These are phyloP conservation scores for Ips typographus DNA, from an alignment of 1,140 invertebrate genomes.

Conservation along the genomic window DNA sequence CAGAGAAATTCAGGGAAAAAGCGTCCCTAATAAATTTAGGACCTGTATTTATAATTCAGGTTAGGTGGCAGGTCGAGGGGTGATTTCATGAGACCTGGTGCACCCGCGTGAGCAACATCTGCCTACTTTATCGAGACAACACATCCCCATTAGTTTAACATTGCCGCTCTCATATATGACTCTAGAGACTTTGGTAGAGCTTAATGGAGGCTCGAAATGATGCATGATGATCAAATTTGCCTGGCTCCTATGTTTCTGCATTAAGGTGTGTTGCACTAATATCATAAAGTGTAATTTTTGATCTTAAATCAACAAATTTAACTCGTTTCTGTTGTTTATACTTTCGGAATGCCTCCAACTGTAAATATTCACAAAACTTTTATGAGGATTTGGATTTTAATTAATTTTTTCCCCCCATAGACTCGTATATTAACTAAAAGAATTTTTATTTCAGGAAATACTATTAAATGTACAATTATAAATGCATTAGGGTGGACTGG, in stretches of 20 bases:
- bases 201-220: conserved; percentile 44
- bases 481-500: no score
- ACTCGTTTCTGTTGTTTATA: no score
- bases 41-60: conserved; percentile 44
- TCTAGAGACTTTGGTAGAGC: conserved; percentile 42
- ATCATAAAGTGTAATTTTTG: no score
- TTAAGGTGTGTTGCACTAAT: conserved; percentile 1
- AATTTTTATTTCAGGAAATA: no score
- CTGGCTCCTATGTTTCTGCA: conserved; percentile 34
- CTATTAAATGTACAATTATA: no score
- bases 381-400: no score
- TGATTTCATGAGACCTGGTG: conserved; percentile 44
- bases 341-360: no score
- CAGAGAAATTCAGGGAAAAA: conserved; percentile 34
- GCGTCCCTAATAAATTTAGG: conserved; percentile 42
- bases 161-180: conserved; percentile 42
- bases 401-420: no score
- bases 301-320: no score
- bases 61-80: conserved; percentile 40
- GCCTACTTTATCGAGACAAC: conserved; percentile 47
- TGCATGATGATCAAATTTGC: conserved; percentile 40
- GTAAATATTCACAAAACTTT: no score
- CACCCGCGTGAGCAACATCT: conserved; percentile 45
- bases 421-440: no score
- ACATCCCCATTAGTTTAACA: conserved; percentile 48